Conservation (phyloP, 2,797 vertebrate species). For the Hypotaenidia philippensis region DNA sequence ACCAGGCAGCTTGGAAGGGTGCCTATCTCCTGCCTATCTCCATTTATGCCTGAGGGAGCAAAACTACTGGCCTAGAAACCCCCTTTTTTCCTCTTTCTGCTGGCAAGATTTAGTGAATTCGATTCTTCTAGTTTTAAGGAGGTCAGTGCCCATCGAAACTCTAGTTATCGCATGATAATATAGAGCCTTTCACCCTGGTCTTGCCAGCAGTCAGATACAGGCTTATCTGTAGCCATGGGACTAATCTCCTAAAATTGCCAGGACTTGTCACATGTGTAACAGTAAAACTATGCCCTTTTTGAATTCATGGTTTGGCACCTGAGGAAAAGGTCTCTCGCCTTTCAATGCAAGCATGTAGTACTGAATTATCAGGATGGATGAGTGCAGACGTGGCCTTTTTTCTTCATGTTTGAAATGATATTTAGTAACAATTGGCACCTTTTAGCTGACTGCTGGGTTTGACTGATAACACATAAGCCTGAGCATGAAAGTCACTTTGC, state of each 20-base stretch:
- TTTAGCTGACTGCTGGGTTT: neutral
- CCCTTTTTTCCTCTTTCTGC: neutral
- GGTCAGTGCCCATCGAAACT: neutral
- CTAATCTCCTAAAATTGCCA: neutral
- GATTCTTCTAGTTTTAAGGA: neutral
- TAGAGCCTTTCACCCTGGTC: neutral
- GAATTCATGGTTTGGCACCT: neutral
- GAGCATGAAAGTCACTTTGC: conserved; percentile 10
- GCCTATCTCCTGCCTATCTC: neutral
- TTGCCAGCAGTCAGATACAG: neutral
- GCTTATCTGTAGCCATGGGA: neutral
- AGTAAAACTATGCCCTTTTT: neutral
- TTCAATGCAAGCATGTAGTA: neutral
- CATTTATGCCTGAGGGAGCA: neutral
- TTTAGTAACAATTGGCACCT: neutral
- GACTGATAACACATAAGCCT: neutral
- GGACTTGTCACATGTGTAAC: neutral
- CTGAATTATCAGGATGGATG: neutral
- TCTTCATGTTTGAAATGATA: neutral
- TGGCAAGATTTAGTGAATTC: neutral
- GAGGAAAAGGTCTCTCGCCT: neutral
- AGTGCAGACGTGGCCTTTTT: neutral
- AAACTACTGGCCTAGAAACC: neutral
- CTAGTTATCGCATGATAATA: neutral
- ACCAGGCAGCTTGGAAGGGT: neutral